Percentiles rank a stretch among this genome's conserved stretches.
Conservation (phyloP, 2,797 vertebrate genomes). For the Peromyscus attwateri region DNA sequence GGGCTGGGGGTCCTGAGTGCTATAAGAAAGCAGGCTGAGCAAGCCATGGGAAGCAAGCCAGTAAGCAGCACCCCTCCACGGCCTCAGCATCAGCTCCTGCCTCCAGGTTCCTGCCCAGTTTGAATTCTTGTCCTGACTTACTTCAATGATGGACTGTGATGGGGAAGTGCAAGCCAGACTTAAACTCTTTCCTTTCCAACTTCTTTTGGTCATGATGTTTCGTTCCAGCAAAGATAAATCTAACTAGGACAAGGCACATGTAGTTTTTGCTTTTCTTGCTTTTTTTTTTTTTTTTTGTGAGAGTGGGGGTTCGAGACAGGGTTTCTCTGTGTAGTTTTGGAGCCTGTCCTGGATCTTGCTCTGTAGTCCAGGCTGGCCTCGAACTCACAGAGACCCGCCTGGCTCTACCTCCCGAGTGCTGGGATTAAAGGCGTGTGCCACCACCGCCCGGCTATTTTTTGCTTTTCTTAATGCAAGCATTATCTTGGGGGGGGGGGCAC, state of each 20-base stretch:
- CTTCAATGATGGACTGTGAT: not conserved
- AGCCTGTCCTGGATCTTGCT: too few species aligned
- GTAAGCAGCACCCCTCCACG: not conserved
- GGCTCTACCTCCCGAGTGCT: too few species aligned
- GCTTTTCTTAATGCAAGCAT: not conserved
- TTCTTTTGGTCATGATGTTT: not conserved
- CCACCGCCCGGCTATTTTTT: not conserved
- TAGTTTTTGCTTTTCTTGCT: not conserved
- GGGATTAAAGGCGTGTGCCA: too few species aligned
- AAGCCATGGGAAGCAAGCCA: not conserved
- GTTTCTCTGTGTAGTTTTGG: too few species aligned
- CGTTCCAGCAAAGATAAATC: not conserved
- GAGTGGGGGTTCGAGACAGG: too few species aligned
- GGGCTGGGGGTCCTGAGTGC: not conserved
- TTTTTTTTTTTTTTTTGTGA: too few species aligned
- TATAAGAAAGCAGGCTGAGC: not conserved
- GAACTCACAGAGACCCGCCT: too few species aligned
- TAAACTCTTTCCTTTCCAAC: not conserved
- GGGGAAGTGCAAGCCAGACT: not conserved
- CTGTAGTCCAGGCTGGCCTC: too few species aligned
- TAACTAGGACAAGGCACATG: not conserved
- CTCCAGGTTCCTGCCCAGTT: not conserved
- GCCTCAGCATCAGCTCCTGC: not conserved
- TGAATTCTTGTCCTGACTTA: not conserved
- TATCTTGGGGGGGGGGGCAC: not conserved